These are phyloP conservation scores for Onychomys leucogaster DNA, from an alignment of 2,797 vertebrate species.

Conservation along the genomic window DNA sequence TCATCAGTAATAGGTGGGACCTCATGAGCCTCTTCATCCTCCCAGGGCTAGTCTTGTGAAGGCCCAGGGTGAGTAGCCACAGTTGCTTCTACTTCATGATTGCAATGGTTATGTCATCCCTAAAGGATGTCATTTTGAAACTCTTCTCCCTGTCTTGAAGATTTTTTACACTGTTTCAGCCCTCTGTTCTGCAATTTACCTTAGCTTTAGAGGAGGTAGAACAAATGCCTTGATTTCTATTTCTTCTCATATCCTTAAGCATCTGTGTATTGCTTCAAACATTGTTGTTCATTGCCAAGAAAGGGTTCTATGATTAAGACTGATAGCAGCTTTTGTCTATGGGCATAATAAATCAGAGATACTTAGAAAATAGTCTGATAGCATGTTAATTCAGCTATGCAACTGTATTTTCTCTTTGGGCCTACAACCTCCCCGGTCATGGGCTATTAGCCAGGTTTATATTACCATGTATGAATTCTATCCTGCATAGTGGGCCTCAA, in stretches of 20 bases:
- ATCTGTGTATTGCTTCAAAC: neutral
- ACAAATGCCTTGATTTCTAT: neutral
- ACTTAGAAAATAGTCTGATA: neutral
- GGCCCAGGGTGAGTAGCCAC: neutral
- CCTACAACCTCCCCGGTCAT: neutral
- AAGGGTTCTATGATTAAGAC: neutral
- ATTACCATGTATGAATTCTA: neutral
- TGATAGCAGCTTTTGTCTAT: neutral
- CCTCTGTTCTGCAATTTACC: neutral
- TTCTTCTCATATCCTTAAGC: neutral
- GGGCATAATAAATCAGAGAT: neutral
- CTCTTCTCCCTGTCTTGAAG: neutral
- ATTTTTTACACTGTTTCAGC: neutral
- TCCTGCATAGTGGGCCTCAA: neutral
- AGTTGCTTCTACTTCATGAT: neutral
- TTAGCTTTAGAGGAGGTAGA: neutral
- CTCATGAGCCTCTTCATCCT: neutral
- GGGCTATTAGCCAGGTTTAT: neutral
- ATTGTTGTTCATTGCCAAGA: neutral
- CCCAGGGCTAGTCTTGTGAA: neutral
- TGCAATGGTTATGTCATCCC: neutral
- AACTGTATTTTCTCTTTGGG: neutral
- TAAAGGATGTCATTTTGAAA: neutral
- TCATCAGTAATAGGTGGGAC: neutral
- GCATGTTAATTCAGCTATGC: neutral